These are phyloP conservation scores for Contarinia nasturtii DNA, from an alignment of 1,140 invertebrate genomes.

Conservation along the genomic window DNA sequence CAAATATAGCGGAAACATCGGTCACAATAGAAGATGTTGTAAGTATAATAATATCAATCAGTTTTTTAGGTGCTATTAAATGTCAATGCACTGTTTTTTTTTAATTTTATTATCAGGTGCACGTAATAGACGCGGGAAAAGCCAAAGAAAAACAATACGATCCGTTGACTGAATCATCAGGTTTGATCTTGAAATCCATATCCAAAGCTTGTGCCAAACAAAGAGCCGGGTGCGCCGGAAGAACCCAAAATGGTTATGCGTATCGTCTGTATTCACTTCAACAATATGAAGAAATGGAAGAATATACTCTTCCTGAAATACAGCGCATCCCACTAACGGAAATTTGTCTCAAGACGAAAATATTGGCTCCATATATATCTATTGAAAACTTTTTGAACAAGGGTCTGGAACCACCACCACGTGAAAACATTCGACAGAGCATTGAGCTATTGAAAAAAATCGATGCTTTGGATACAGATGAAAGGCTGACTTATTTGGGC, in stretches of 20 bases:
- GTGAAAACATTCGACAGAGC: slow-evolving; percentile 51
- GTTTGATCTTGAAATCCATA: slow-evolving; percentile 52
- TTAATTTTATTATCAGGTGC: no score
- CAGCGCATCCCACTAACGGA: slow-evolving; percentile 56
- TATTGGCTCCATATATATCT: slow-evolving; percentile 54
- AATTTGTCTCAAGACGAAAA: slow-evolving; percentile 79
- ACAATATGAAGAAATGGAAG: slow-evolving; percentile 41
- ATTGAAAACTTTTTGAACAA: slow-evolving; percentile 68
- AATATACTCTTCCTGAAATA: slow-evolving; percentile 50
- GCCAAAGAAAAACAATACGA: slow-evolving; percentile 74
- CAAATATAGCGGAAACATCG: slow-evolving; percentile 91
- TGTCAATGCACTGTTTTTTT: slow-evolving; percentile 61
- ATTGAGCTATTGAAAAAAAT: slow-evolving; percentile 63
- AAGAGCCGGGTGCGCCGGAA: slow-evolving; percentile 63
- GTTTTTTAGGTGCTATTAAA: no score
- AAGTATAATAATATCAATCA: no score
- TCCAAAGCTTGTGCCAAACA: slow-evolving; percentile 60
- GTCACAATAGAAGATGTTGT: slow-evolving; percentile 81
- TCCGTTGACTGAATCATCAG: slow-evolving; percentile 41
- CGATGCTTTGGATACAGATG: slow-evolving; percentile 62
- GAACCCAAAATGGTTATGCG: slow-evolving; percentile 56
- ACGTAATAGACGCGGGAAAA: slow-evolving; percentile 80
- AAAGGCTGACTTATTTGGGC: slow-evolving; percentile 69
- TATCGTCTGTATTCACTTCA: slow-evolving; percentile 60
- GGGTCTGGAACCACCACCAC: slow-evolving; percentile 71